A percentile compares a stretch with the other conserved stretches of the same genome.
Evolutionary conservation across 2,888 invertebrate genomes (phyloP).

Genomic region (Hydropsyche betteni): DNA sequence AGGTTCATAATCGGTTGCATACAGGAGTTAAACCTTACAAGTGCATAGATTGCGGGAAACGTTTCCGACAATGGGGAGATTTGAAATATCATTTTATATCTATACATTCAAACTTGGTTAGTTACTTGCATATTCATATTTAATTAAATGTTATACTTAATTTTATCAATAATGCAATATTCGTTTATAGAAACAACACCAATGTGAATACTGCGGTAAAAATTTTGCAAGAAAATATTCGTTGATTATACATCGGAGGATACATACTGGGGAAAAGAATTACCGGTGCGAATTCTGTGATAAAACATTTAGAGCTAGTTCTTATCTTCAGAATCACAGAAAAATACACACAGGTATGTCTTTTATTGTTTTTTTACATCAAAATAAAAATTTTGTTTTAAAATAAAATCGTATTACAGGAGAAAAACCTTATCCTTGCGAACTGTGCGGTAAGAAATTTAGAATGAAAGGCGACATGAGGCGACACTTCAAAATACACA

Average conservation of each 20-base stretch:
- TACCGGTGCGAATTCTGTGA: conserved; percentile 86
- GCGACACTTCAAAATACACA: conserved; percentile 79
- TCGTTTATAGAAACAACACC: conserved; percentile 73
- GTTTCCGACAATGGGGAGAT: conserved; percentile 89
- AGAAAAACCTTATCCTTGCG: conserved; percentile 80
- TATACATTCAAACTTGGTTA: conserved; percentile 75
- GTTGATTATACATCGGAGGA: conserved; percentile 82
- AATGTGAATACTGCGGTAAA: conserved; percentile 89
- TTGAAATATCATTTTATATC: conserved; percentile 87
- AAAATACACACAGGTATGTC: conserved; percentile 81
- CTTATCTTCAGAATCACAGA: conserved; percentile 84
- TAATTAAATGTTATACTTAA: not conserved
- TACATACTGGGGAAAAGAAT: conserved; percentile 87
- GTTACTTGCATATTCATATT: not conserved
- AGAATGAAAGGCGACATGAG: conserved; percentile 85
- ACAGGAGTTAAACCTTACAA: conserved; percentile 87
- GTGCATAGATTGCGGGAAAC: conserved; percentile 80
- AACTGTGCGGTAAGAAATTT: conserved; percentile 82
- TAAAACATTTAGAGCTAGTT: conserved; percentile 86
- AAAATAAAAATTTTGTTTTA: conserved; percentile 31
- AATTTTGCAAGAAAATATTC: conserved; percentile 90
- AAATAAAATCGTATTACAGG: conserved; percentile 60
- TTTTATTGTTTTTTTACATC: conserved; percentile 7
- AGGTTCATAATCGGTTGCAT: conserved; percentile 83
- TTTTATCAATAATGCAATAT: conserved; percentile 37